Evolutionary conservation across 2,113 vertebrate species (phyloP).

Genomic region (Toxotes chatareus): DNA sequence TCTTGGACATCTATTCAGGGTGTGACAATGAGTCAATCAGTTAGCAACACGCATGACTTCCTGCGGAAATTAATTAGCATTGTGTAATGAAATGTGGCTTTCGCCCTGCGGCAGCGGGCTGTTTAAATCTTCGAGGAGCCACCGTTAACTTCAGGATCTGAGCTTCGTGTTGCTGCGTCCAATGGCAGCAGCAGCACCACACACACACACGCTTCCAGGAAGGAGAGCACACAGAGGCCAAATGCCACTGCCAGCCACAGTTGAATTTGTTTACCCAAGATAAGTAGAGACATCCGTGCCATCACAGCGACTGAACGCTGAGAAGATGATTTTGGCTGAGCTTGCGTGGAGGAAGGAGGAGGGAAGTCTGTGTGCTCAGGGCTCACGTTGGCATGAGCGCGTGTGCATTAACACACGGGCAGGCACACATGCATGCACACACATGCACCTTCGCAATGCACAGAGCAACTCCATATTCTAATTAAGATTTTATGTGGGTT

Average conservation of each 20-base stretch:
- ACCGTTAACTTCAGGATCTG: constrained; percentile 32
- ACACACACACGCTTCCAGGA: constrained; percentile 32
- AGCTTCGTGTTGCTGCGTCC: constrained; percentile 7
- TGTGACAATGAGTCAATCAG: constrained; percentile 74
- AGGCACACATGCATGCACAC: too few species aligned
- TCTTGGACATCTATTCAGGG: constrained; percentile 58
- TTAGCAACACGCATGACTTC: constrained; percentile 61
- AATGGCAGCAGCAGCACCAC: constrained; percentile 3
- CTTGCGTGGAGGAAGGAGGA: constrained; percentile 17
- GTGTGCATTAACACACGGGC: neutral
- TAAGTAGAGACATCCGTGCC: constrained; percentile 64
- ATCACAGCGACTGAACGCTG: constrained; percentile 53
- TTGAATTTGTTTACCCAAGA: constrained; percentile 60
- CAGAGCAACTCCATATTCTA: constrained; percentile 5
- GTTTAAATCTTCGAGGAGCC: constrained; percentile 36
- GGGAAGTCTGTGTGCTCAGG: neutral
- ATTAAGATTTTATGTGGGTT: constrained; percentile 34
- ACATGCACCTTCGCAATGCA: neutral
- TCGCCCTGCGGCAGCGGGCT: constrained; percentile 25
- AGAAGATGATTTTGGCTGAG: constrained; percentile 55
- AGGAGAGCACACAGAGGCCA: constrained; percentile 53
- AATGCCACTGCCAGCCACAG: constrained; percentile 62
- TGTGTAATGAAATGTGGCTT: constrained; percentile 67
- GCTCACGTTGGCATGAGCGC: constrained; percentile 7
- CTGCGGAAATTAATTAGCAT: constrained; percentile 76